These are phyloP conservation scores for Arenaria interpres DNA, from an alignment of 2,113 vertebrate species.

Conservation along the genomic window DNA sequence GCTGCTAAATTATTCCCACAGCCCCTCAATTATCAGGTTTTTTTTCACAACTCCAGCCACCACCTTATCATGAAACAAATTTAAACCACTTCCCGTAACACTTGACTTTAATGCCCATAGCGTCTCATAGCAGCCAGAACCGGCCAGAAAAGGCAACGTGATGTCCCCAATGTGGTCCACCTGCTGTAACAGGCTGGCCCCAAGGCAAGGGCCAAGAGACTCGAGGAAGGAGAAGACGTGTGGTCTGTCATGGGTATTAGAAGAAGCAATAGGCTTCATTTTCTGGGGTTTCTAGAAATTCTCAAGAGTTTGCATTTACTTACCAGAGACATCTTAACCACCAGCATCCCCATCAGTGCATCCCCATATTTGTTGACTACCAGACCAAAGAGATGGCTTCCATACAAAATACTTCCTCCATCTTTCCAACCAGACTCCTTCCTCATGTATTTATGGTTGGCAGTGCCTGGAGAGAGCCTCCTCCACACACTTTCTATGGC, in stretches of 20 bases:
- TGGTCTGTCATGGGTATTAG: background rate
- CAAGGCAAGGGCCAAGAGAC: background rate
- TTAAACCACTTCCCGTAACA: background rate
- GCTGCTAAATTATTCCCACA: background rate
- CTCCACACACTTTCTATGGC: background rate
- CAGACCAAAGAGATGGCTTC: background rate
- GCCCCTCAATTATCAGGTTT: background rate
- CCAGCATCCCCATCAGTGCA: background rate
- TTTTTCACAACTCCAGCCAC: background rate
- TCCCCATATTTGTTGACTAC: background rate
- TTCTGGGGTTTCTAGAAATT: background rate
- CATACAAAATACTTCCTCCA: background rate
- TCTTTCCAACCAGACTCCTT: background rate
- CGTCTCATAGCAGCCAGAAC: background rate
- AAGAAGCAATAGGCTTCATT: background rate
- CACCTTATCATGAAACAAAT: background rate
- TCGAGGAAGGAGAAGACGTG: background rate
- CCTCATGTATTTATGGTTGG: background rate
- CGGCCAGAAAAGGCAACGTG: background rate
- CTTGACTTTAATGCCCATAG: background rate
- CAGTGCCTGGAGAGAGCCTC: background rate
- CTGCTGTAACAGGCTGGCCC: background rate
- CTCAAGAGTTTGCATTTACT: background rate
- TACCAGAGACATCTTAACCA: background rate
- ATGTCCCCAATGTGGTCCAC: fast-evolving